phyloP scores from a whole-genome alignment of 2,888 invertebrate species.

The Suillia variegata region DNA sequence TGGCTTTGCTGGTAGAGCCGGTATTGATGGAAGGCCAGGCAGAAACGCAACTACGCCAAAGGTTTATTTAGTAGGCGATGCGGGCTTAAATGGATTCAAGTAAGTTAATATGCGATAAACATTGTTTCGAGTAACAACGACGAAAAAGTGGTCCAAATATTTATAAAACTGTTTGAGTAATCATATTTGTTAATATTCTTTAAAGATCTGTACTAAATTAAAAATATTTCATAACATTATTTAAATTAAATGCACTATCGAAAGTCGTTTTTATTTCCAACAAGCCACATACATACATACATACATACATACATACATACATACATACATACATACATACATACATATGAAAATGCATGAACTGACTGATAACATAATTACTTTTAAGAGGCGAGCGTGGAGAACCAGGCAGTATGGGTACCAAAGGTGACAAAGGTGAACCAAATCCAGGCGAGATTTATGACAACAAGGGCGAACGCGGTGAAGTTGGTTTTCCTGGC shows the following conservation, averaged over 20 bases:
- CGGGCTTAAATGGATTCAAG: constrained; percentile 49
- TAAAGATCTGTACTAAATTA: neutral
- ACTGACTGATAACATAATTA: neutral
- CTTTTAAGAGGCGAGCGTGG: constrained; percentile 62
- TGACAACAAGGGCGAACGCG: constrained; percentile 61
- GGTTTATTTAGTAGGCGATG: constrained; percentile 48
- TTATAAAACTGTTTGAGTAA: too few relatives aligned
- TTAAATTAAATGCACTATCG: too few relatives aligned
- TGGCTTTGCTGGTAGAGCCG: constrained; percentile 62
- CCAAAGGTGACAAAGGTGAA: constrained; percentile 67
- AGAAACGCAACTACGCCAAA: constrained; percentile 52
- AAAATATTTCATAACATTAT: too few relatives aligned
- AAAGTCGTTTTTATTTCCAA: too few relatives aligned
- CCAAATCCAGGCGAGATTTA: constrained; percentile 64
- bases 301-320: neutral
- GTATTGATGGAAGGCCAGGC: constrained; percentile 65
- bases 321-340: too few relatives aligned
- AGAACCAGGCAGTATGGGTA: constrained; percentile 53
- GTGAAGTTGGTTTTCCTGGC: constrained; percentile 61
- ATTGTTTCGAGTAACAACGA: neutral
- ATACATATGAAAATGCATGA: neutral
- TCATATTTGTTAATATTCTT: neutral
- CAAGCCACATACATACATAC: too few relatives aligned
- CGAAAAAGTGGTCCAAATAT: too few relatives aligned
- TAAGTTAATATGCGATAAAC: constrained; percentile 33